phyloP scores from a whole-genome alignment of 2,888 invertebrate species.

The Campaea margaritaria region DNA sequence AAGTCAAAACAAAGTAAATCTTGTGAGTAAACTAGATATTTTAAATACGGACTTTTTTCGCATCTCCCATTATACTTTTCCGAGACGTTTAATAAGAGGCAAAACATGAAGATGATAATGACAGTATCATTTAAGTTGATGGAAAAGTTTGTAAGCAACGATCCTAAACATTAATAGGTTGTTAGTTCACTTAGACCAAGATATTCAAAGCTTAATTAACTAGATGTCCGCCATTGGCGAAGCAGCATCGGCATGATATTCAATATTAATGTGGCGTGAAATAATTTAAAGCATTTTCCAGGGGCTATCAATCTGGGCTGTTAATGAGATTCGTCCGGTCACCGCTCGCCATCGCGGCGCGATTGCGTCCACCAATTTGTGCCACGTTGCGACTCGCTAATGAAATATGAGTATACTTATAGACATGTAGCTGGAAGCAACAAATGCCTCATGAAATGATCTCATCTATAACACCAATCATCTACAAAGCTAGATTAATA shows the following conservation, averaged over 20 bases:
- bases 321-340: conserved; percentile 80
- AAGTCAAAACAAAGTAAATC: conserved; percentile 7
- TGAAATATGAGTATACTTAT: conserved; percentile 54
- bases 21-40: background rate
- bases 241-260: conserved; percentile 60
- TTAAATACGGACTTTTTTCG: conserved; percentile 7
- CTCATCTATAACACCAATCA: conserved; percentile 23
- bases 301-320: conserved; percentile 75
- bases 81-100: background rate
- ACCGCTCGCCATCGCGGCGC: conserved; percentile 45
- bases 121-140: conserved; percentile 18
- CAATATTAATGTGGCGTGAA: conserved; percentile 78
- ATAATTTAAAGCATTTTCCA: conserved; percentile 80
- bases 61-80: conserved; percentile 9
- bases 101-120: conserved; percentile 23
- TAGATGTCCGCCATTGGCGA: conserved; percentile 47
- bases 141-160: conserved; percentile 24
- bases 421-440: conserved; percentile 35
- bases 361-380: conserved; percentile 76
- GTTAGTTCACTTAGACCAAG: conserved; percentile 20
- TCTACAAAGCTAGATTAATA: conserved; percentile 27
- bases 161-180: conserved; percentile 20
- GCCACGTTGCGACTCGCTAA: conserved; percentile 72
- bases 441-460: conserved; percentile 45
- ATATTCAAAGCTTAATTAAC: conserved; percentile 46